Percentiles rank a stretch among this genome's conserved stretches.
Evolutionary conservation across 2,113 vertebrate species (phyloP).

Genomic region (Ammodramus savannarum): DNA sequence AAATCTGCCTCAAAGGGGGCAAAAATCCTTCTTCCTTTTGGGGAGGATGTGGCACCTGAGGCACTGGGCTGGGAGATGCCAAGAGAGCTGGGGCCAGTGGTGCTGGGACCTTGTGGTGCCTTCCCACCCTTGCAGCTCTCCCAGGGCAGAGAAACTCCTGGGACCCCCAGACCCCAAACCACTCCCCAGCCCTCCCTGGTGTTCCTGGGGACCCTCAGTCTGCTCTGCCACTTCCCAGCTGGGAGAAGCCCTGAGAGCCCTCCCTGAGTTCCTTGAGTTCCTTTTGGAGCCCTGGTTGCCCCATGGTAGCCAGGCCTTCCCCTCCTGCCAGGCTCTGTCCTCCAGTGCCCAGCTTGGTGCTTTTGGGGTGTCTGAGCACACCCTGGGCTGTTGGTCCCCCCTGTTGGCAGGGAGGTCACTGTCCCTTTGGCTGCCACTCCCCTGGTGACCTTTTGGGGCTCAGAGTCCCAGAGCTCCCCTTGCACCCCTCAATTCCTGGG

Average conservation of each 20-base stretch:
- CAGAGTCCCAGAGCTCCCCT: background rate
- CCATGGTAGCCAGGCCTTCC: rapidly evolving
- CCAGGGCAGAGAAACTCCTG: background rate
- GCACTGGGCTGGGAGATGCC: rapidly evolving
- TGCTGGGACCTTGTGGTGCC: background rate
- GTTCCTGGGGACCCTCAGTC: background rate
- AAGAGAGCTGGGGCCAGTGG: rapidly evolving
- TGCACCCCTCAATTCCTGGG: rapidly evolving
- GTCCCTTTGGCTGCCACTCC: background rate
- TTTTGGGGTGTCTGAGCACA: rapidly evolving
- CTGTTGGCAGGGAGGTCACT: background rate
- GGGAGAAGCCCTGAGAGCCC: background rate
- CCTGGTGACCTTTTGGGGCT: background rate
- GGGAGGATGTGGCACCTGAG: background rate
- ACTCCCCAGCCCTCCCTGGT: background rate
- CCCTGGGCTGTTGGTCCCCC: background rate
- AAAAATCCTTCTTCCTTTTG: background rate
- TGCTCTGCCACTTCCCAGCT: background rate
- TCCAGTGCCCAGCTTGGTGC: background rate
- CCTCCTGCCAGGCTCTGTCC: background rate
- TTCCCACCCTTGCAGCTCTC: rapidly evolving
- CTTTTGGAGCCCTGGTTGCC: background rate
- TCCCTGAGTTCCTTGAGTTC: background rate
- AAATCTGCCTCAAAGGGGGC: background rate
- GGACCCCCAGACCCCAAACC: too few relatives aligned